A percentile compares a stretch with the other conserved stretches of the same genome.
phyloP scores from a whole-genome alignment of 2,797 vertebrate genomes.

The Pseudochromis fuscus region DNA sequence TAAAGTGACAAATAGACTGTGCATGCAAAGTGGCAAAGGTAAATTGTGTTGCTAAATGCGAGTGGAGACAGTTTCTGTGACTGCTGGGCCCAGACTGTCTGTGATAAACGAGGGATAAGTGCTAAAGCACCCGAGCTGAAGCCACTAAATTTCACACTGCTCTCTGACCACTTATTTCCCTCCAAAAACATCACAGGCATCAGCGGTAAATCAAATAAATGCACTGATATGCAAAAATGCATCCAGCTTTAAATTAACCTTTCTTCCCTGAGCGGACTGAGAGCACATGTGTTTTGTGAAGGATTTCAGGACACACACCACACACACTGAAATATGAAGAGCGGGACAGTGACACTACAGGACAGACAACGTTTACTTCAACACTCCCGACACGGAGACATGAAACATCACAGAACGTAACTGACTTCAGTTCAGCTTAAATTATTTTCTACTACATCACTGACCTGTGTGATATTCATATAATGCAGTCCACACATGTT shows the following conservation, averaged over 20 bases:
- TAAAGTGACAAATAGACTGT: constrained; percentile 82
- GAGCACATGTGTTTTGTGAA: constrained; percentile 59
- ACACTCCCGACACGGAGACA: not conserved
- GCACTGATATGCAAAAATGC: constrained; percentile 61
- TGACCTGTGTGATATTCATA: not conserved
- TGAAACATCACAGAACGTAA: not conserved
- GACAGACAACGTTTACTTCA: not conserved
- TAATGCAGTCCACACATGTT: constrained; percentile 13
- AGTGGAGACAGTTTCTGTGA: constrained; percentile 67
- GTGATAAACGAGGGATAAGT: constrained; percentile 81
- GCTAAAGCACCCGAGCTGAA: constrained; percentile 66
- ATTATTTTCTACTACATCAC: not conserved
- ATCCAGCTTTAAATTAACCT: constrained; percentile 61
- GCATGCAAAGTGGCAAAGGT: constrained; percentile 79
- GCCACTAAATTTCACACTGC: constrained; percentile 68
- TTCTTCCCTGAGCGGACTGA: constrained; percentile 36
- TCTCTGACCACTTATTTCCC: constrained; percentile 63
- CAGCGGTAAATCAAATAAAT: constrained; percentile 75
- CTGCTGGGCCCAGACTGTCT: constrained; percentile 42
- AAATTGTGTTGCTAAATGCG: constrained; percentile 80
- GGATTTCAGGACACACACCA: constrained; percentile 46
- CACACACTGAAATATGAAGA: constrained; percentile 24
- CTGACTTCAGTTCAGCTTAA: not conserved
- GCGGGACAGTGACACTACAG: not conserved
- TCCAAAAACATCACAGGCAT: constrained; percentile 65